Conservation (phyloP, 1,140 invertebrate genomes). For the Solenopsis fugax region DNA sequence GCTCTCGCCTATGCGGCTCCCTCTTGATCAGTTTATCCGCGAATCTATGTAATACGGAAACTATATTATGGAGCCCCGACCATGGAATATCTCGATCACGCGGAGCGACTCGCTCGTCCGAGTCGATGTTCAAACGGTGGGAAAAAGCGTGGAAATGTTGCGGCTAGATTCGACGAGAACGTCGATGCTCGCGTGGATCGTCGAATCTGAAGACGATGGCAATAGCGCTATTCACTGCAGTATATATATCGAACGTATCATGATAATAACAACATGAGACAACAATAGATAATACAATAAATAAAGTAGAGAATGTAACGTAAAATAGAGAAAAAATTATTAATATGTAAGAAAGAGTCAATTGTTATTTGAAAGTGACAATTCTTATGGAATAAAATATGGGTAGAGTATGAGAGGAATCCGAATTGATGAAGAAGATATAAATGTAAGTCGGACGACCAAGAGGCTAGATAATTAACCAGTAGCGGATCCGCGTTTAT, state of each 20-base stretch:
- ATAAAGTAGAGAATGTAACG: not conserved
- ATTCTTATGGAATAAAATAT: not conserved
- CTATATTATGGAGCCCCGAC: conserved; percentile 54
- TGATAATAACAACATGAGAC: not conserved
- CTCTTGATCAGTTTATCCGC: conserved; percentile 57
- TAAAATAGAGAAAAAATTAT: not conserved
- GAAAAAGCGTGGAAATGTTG: conserved; percentile 50
- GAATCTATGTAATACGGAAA: conserved; percentile 63
- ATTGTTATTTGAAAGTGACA: not conserved
- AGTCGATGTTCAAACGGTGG: conserved; percentile 48
- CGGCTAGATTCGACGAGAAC: conserved; percentile 42
- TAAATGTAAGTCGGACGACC: not conserved
- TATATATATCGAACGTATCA: not conserved
- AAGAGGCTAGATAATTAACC: not conserved
- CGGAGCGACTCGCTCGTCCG: conserved; percentile 48
- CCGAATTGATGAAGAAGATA: not conserved
- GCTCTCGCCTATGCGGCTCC: conserved; percentile 32
- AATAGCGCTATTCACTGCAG: not conserved
- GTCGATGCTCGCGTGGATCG: conserved; percentile 33
- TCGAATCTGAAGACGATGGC: conserved; percentile 35
- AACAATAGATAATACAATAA: not conserved
- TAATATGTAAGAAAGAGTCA: too few relatives aligned
- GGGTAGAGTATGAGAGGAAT: not conserved
- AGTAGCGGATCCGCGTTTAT: not conserved
- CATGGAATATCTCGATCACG: conserved; percentile 60